These are phyloP conservation scores for Protomyctophum bolini DNA, from an alignment of 2,113 vertebrate species.

Conservation along the genomic window DNA sequence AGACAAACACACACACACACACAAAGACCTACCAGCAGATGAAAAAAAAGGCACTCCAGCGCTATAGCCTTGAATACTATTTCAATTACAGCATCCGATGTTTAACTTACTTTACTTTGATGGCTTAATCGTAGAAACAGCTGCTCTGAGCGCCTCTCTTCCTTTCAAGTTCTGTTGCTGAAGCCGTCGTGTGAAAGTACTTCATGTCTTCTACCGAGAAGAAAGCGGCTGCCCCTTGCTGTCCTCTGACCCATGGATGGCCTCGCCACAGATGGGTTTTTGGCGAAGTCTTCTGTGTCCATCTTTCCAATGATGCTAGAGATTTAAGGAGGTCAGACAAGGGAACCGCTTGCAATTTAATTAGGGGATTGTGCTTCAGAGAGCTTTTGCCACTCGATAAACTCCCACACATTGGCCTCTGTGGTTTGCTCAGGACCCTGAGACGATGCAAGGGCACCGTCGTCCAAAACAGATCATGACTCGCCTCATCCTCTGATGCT, in stretches of 20 bases:
- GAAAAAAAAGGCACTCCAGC: not conserved
- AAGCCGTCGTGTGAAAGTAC: slow-evolving; percentile 12
- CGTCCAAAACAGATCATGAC: slow-evolving; percentile 53
- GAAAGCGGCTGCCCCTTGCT: slow-evolving; percentile 46
- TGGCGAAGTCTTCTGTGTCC: slow-evolving; percentile 54
- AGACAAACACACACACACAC: not conserved
- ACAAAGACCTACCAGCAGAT: not conserved
- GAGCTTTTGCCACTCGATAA: slow-evolving; percentile 73
- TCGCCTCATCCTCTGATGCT: slow-evolving; percentile 41
- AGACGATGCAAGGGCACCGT: slow-evolving; percentile 49
- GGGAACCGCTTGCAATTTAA: slow-evolving; percentile 76
- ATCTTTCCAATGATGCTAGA: slow-evolving; percentile 59
- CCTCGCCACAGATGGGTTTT: slow-evolving; percentile 48
- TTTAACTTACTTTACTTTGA: not conserved
- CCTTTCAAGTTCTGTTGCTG: too few relatives aligned
- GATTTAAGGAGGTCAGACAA: slow-evolving; percentile 76
- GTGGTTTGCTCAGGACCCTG: slow-evolving; percentile 1
- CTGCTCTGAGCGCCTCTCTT: not conserved
- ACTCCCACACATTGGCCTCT: slow-evolving; percentile 63
- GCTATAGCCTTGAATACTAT: not conserved
- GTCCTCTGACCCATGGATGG: slow-evolving; percentile 65
- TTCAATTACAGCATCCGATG: not conserved
- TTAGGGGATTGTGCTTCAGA: slow-evolving; percentile 79
- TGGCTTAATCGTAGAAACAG: too few relatives aligned
- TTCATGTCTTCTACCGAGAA: slow-evolving; percentile 27